These are phyloP conservation scores for Nemapogon koenigi DNA, from an alignment of 2,888 invertebrate species.

Conservation along the genomic window DNA sequence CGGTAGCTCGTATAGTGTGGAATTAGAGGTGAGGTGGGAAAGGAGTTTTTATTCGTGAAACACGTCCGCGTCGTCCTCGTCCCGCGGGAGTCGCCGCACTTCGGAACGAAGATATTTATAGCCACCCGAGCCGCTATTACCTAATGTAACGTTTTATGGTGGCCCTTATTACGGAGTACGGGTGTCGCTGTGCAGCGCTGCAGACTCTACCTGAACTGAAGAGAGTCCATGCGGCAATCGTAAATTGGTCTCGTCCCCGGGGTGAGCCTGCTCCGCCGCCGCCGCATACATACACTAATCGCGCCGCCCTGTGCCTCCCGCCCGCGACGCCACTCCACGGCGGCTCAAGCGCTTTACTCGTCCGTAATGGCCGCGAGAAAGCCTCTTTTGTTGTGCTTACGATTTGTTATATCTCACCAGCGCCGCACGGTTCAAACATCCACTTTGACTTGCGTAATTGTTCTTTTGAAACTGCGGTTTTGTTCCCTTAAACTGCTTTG, in stretches of 20 bases:
- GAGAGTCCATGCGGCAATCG: slow-evolving; percentile 58
- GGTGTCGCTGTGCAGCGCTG: slow-evolving; percentile 18
- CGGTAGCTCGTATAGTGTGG: too few species aligned
- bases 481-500: slow-evolving; percentile 58
- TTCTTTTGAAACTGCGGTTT: slow-evolving; percentile 57
- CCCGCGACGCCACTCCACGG: slow-evolving; percentile 26
- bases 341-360: slow-evolving; percentile 33
- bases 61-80: slow-evolving; percentile 39
- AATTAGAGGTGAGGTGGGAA: slow-evolving; percentile 31
- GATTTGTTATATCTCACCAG: slow-evolving; percentile 51
- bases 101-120: slow-evolving; percentile 63
- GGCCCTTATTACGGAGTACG: slow-evolving; percentile 56
- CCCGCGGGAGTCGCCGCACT: slow-evolving; percentile 53
- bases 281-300: slow-evolving; percentile 21
- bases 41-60: slow-evolving; percentile 57
- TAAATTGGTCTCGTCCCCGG: slow-evolving; percentile 40
- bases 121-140: slow-evolving; percentile 61
- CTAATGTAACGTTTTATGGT: slow-evolving; percentile 64
- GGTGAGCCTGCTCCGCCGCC: slow-evolving; percentile 25
- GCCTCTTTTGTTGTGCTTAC: slow-evolving; percentile 58
- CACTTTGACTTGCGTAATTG: slow-evolving; percentile 60
- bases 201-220: slow-evolving; percentile 44
- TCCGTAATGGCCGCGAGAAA: slow-evolving; percentile 59
- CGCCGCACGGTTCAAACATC: slow-evolving; percentile 43
- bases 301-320: slow-evolving; percentile 24